Evolutionary conservation across 2,797 vertebrate species (phyloP).

Genomic region (Pseudocheirus occidentalis): DNA sequence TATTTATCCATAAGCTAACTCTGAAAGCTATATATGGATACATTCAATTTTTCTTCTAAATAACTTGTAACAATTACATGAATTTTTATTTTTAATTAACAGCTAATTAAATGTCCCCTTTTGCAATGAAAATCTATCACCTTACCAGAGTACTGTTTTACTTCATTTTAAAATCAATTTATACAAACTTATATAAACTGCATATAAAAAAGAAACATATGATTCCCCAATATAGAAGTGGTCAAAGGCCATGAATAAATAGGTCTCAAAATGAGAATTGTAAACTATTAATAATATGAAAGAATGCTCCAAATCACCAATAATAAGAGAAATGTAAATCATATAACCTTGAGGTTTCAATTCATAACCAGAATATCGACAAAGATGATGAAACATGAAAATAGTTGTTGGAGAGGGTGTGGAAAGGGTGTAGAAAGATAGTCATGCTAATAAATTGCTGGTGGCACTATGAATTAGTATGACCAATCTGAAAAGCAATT

Average conservation of each 20-base stretch:
- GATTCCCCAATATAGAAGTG: not conserved
- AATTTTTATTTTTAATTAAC: not conserved
- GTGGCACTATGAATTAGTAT: not conserved
- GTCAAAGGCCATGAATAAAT: not conserved
- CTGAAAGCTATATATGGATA: no score
- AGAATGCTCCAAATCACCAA: not conserved
- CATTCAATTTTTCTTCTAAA: not conserved
- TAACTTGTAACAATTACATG: not conserved
- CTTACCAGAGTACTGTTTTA: no score
- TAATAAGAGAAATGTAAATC: not conserved
- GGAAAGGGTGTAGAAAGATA: not conserved
- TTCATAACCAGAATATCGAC: not conserved
- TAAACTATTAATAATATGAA: not conserved
- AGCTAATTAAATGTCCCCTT: constrained; percentile 8
- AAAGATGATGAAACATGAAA: not conserved
- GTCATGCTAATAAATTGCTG: not conserved
- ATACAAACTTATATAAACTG: no score
- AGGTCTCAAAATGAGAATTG: not conserved
- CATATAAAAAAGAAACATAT: no score
- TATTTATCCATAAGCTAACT: no score
- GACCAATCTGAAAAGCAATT: not conserved
- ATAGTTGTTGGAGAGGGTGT: not conserved
- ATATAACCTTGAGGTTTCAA: not conserved
- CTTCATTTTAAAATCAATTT: no score
- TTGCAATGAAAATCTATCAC: no score